A percentile compares a stretch with the other conserved stretches of the same genome.
phyloP scores from a whole-genome alignment of 2,113 vertebrate species.

The Bos taurus region DNA sequence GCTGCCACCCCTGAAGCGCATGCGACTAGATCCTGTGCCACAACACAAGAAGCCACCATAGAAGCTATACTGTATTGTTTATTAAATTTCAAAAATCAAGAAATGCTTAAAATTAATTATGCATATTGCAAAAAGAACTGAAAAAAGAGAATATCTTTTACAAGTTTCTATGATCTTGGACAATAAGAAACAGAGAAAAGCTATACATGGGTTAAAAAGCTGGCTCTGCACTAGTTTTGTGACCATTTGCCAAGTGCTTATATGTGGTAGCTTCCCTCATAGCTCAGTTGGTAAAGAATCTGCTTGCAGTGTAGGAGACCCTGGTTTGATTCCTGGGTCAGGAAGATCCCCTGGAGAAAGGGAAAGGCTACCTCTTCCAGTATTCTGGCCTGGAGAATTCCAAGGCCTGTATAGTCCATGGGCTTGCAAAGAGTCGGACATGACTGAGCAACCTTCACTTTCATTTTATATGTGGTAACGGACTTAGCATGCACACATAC shows the following conservation, averaged over 20 bases:
- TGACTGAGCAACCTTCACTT: neutral
- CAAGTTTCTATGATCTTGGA: neutral
- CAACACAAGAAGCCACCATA: neutral
- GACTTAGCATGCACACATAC: neutral
- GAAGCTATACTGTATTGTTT: neutral
- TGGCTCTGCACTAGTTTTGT: neutral
- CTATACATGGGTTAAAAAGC: neutral
- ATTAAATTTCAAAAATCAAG: neutral
- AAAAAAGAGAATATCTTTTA: neutral
- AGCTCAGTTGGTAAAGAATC: neutral
- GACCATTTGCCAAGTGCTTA: neutral
- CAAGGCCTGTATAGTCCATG: neutral
- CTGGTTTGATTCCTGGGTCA: neutral
- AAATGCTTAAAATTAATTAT: neutral
- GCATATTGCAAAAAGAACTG: neutral
- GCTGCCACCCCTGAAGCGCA: neutral
- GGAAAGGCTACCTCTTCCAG: neutral
- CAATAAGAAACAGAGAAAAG: neutral
- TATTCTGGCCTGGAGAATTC: neutral
- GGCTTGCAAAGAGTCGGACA: neutral
- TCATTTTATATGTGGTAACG: neutral
- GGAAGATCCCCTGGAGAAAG: neutral
- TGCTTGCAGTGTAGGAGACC: accelerated
- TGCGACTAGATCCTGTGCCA: neutral
- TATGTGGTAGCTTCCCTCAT: neutral